Evolutionary conservation across 2,888 invertebrate species (phyloP), one percentile per base, ranked within the genome.

Genomic region (Papilio demoleus): DNA sequence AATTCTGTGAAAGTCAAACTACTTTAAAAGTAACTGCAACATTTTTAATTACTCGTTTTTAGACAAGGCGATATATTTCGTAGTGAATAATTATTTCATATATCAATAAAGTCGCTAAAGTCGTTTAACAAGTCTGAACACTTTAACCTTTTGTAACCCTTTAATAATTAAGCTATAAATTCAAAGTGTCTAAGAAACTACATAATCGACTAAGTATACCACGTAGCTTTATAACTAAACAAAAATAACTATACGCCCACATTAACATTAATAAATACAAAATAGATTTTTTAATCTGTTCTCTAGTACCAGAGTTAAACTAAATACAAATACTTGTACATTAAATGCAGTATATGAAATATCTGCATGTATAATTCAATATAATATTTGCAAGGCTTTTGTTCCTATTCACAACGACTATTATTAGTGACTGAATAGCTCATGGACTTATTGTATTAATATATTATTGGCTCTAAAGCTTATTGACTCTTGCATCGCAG

Each of bases 41-140:
- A 31, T 56, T 56, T 31, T 56, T 27, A 56, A 56, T 56, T 31
- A 56, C 27, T 27, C n/a, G 6, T 53, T n/a, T 53, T 2, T 24
- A n/a, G 5, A 4, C 31, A 3, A 31, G 17, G 53, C 53, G 17
- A 56, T 56, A 56, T 56, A 17, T 56, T 8, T 31, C 17, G 9
- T 2, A 56, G n/a, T 56, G 53, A n/a, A 53, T 56, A 56, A n/a
- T 31, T 56, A 17, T 31, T 56, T 56, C 53, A 31, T 31, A 56
- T 56, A 31, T 31, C 31, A 56, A 56, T 53, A 53, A 6, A 27
- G 31, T 56, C n/a, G n/a, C 53, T 14, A 9, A 31, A 56, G 31
- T 56, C 31, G 3, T 56, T 56, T 56, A 56, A 31, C 9, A 31
- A 8, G 31, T n/a, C 53, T 31, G 27, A 31, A 9, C 27, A 31